These are phyloP conservation scores for Elmis aenea DNA, from an alignment of 2,888 invertebrate species.

Conservation along the genomic window DNA sequence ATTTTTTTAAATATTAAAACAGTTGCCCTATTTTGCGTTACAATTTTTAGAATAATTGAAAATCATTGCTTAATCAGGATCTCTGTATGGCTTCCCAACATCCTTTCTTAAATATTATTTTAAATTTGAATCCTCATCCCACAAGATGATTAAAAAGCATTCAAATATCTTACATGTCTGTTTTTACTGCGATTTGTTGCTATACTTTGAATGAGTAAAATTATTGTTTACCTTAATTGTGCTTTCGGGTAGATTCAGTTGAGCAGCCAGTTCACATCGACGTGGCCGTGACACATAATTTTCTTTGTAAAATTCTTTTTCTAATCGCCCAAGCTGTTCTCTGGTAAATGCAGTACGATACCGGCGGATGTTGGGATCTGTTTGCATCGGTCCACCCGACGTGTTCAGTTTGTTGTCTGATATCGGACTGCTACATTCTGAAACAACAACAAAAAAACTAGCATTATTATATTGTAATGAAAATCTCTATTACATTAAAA, in stretches of 20 bases:
- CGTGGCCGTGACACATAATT: slow-evolving; percentile 96
- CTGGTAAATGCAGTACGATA: slow-evolving; percentile 97
- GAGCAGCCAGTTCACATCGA: slow-evolving; percentile 89
- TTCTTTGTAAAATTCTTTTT: slow-evolving; percentile 95
- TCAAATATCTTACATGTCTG: too few relatives aligned
- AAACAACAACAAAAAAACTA: slow-evolving; percentile 24
- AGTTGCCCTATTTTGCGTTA: too few relatives aligned
- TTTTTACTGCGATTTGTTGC: too few relatives aligned
- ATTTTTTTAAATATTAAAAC: too few relatives aligned
- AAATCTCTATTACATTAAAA: too few relatives aligned
- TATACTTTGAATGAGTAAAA: too few relatives aligned
- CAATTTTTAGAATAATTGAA: too few relatives aligned
- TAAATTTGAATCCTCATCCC: too few relatives aligned
- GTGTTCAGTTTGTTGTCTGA: slow-evolving; percentile 30
- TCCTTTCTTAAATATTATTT: too few relatives aligned
- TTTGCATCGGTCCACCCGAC: slow-evolving; percentile 24
- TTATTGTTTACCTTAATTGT: slow-evolving; percentile 99
- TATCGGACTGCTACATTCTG: slow-evolving; percentile 47
- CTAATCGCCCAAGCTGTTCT: slow-evolving; percentile 85
- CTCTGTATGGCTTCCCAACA: too few relatives aligned
- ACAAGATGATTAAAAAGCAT: too few relatives aligned
- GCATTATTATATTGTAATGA: not conserved
- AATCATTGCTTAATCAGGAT: too few relatives aligned
- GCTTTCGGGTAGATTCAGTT: slow-evolving; percentile 89
- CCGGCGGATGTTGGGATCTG: slow-evolving; percentile 70